Conservation (phyloP, 2,113 vertebrate genomes). For the Ophthalmotilapia sp. region DNA sequence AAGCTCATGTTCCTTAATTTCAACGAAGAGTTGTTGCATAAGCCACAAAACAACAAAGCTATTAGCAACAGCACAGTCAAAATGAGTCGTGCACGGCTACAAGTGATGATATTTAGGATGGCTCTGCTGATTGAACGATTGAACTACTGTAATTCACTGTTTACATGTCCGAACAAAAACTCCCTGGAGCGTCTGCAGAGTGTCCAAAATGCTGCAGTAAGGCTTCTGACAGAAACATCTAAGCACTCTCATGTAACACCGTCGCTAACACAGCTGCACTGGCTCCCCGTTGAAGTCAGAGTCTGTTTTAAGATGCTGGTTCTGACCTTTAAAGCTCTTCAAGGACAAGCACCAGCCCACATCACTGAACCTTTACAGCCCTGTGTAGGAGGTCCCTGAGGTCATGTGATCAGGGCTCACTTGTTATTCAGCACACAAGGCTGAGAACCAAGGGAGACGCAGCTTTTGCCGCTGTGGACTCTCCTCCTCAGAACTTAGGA, state of each 20-base stretch:
- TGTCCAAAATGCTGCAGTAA: not conserved
- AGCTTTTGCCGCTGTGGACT: not conserved
- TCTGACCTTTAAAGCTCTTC: not conserved
- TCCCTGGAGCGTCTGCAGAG: not conserved
- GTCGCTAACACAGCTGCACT: fast-evolving
- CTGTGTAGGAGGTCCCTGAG: not conserved
- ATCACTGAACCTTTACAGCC: not conserved
- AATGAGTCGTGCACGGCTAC: not conserved
- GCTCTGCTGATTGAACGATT: not conserved
- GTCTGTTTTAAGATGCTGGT: not conserved
- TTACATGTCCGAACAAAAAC: not conserved
- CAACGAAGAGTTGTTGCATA: not conserved
- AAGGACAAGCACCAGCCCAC: not conserved
- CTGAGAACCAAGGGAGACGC: too few relatives aligned
- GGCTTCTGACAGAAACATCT: fast-evolving
- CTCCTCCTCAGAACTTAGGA: too few relatives aligned
- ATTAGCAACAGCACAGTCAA: not conserved
- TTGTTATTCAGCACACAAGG: not conserved
- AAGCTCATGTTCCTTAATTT: not conserved
- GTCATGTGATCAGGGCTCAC: not conserved
- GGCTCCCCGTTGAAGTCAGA: fast-evolving
- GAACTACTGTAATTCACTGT: not conserved
- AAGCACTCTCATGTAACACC: not conserved
- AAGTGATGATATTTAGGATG: not conserved
- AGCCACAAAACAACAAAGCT: not conserved